Conservation (phyloP, 2,888 invertebrate genomes). For the Caenorhabditis drosophilae region DNA sequence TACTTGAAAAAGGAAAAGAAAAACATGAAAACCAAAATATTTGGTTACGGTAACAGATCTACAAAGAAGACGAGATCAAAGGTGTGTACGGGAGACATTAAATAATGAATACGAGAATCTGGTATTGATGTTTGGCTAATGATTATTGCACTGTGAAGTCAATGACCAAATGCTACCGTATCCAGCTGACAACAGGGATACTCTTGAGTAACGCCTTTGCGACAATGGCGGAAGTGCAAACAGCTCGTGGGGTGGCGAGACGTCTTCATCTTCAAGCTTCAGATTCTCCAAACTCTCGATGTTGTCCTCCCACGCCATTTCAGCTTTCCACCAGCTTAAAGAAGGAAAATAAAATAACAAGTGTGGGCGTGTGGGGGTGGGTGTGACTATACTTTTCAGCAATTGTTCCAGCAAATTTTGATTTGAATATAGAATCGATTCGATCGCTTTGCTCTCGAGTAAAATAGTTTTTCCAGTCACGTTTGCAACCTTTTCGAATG, state of each 20-base stretch:
- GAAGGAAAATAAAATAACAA: constrained; percentile 6
- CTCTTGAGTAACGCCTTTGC: constrained; percentile 31
- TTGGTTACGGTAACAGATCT: too few species aligned
- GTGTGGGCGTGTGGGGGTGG: neutral
- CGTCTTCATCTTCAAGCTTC: constrained; percentile 17
- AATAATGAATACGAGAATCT: too few species aligned
- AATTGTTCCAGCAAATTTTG: constrained; percentile 40
- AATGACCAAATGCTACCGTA: constrained; percentile 52
- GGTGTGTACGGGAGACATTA: too few species aligned
- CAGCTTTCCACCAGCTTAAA: constrained; percentile 52
- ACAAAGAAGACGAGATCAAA: too few species aligned
- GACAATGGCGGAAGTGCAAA: constrained; percentile 27
- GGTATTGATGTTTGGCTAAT: too few species aligned
- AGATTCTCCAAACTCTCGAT: constrained; percentile 21
- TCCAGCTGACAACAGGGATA: constrained; percentile 43
- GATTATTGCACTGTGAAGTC: constrained; percentile 6
- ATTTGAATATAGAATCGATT: constrained; percentile 50
- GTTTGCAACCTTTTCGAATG: constrained; percentile 65
- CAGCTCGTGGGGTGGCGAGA: constrained; percentile 15
- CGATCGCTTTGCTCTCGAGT: constrained; percentile 62
- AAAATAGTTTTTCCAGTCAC: constrained; percentile 68
- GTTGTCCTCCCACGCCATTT: constrained; percentile 65
- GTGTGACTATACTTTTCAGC: constrained; percentile 30
- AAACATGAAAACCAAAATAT: too few species aligned
- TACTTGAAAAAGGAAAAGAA: too few species aligned